These are phyloP conservation scores for Diabrotica undecimpunctata DNA, from an alignment of 1,140 invertebrate genomes.

Conservation along the genomic window DNA sequence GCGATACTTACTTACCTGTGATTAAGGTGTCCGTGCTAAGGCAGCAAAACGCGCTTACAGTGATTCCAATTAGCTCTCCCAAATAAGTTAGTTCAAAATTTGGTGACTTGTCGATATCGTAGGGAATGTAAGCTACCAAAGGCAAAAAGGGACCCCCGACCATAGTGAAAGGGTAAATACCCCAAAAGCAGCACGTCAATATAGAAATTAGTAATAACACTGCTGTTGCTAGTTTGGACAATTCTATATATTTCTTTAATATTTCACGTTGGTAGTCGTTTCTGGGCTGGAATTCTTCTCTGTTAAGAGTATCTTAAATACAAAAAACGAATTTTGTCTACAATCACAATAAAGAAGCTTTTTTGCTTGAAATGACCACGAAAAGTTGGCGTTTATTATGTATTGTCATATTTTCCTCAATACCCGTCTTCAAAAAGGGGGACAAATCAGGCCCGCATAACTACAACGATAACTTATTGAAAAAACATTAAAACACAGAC, in stretches of 20 bases:
- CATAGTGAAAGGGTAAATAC: not conserved
- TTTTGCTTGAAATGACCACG: no score
- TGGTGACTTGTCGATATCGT: not conserved
- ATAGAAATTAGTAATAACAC: not conserved
- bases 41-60: not conserved
- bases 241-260: not conserved
- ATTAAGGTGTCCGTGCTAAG: not conserved
- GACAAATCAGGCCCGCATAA: no score
- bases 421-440: no score
- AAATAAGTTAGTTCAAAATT: not conserved
- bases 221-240: not conserved
- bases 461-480: no score
- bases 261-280: not conserved
- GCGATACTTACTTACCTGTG: no score
- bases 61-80: not conserved
- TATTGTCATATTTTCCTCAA: no score
- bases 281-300: not conserved
- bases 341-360: no score
- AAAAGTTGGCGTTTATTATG: no score
- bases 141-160: not conserved
- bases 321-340: not conserved
- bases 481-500: no score
- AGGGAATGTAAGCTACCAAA: not conserved
- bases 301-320: not conserved
- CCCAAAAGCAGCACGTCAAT: not conserved